A percentile compares a stretch with the other conserved stretches of the same genome.
Evolutionary conservation across 1,140 invertebrate genomes (phyloP).

Genomic region (Gyrodactylus bullatarudis): DNA sequence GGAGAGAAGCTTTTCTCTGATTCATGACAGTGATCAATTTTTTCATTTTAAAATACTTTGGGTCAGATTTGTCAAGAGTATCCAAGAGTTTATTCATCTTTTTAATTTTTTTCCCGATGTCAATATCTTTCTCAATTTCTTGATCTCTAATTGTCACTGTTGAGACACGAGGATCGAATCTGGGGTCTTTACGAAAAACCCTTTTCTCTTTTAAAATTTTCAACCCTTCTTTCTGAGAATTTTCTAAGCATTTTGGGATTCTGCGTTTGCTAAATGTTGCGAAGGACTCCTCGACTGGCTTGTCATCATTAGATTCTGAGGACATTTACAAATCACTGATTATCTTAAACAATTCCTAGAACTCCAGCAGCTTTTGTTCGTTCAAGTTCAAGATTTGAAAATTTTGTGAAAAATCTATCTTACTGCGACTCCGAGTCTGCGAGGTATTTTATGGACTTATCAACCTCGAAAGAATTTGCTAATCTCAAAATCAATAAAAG

Average conservation of each 20-base stretch:
- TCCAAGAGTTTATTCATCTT: background rate
- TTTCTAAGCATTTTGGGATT: background rate
- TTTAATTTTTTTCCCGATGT: background rate
- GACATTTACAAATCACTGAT: too few species aligned
- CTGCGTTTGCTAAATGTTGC: background rate
- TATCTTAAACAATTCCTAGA: too few species aligned
- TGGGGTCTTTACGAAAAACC: background rate
- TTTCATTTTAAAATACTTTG: background rate
- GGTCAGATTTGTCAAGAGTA: background rate
- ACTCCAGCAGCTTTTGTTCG: too few species aligned
- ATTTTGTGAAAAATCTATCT: too few species aligned
- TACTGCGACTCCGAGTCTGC: too few species aligned
- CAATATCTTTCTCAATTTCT: background rate
- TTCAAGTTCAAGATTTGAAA: too few species aligned
- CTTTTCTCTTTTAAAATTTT: background rate
- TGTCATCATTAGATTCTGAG: too few species aligned
- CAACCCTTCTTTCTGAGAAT: background rate
- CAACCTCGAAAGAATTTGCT: too few species aligned
- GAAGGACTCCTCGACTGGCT: background rate
- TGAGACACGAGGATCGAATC: background rate
- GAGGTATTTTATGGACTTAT: too few species aligned
- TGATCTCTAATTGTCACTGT: background rate
- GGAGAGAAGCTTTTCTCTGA: background rate
- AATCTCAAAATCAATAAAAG: too few species aligned
- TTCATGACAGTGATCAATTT: background rate